Conservation (phyloP, 2,888 invertebrate genomes). For the Melanophora roralis region DNA sequence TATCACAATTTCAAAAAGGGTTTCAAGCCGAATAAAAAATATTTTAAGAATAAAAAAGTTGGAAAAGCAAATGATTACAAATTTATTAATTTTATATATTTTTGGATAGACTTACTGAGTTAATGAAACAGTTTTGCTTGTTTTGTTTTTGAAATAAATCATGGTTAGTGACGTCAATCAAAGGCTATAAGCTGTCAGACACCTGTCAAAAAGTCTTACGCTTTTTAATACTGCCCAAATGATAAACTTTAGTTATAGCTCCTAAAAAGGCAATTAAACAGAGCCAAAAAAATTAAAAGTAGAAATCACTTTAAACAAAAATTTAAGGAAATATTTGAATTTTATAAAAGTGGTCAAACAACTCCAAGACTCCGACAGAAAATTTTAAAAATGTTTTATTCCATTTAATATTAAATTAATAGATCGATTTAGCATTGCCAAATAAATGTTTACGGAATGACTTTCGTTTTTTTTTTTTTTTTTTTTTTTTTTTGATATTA, state of each 20-base stretch:
- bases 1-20: too few species aligned
- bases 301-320: too few species aligned
- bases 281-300: background rate
- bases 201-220: background rate
- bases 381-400: background rate
- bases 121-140: too few species aligned
- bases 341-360: background rate
- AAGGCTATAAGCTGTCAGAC: background rate
- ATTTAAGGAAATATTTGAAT: too few species aligned
- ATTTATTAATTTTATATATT: too few species aligned
- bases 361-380: background rate
- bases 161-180: background rate
- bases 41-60: too few species aligned
- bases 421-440: constrained; percentile 3
- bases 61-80: too few species aligned
- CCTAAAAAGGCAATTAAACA: background rate
- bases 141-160: background rate
- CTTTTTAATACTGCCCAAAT: too few species aligned
- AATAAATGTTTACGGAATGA: background rate
- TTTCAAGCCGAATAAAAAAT: too few species aligned
- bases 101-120: too few species aligned
- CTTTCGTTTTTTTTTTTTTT: background rate
- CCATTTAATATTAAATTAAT: background rate
- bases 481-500: constrained; percentile 13
- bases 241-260: too few species aligned